These are phyloP conservation scores for Mastomys natalensis DNA, from an alignment of 2,113 vertebrate species.

Conservation along the genomic window DNA sequence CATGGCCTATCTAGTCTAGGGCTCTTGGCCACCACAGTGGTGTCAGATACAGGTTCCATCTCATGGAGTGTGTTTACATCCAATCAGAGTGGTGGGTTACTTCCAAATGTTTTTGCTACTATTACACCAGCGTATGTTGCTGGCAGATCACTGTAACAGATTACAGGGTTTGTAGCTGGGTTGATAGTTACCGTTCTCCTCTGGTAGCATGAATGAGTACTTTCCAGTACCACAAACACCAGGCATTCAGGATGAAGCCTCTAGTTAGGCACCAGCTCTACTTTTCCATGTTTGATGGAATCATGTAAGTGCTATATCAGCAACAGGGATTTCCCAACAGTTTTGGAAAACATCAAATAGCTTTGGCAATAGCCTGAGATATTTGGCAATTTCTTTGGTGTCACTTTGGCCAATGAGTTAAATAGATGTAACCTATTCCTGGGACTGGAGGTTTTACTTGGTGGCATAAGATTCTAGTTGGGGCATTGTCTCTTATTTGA, in stretches of 20 bases:
- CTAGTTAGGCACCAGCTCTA: not conserved
- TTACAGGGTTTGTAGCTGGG: not conserved
- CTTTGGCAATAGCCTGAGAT: not conserved
- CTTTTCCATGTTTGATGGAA: not conserved
- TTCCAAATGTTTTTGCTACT: not conserved
- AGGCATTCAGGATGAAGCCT: not conserved
- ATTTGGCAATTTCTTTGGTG: not conserved
- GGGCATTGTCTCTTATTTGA: not conserved
- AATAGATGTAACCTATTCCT: not conserved
- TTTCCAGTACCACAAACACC: not conserved
- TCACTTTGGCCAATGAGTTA: not conserved
- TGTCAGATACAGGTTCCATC: not conserved
- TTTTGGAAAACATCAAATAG: not conserved
- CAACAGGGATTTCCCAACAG: not conserved
- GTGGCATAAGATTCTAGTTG: not conserved
- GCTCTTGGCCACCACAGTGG: not conserved
- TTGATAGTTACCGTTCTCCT: not conserved
- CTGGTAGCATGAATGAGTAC: not conserved
- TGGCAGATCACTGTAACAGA: not conserved
- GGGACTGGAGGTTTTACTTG: not conserved
- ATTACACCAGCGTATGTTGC: not conserved
- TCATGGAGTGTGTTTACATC: not conserved
- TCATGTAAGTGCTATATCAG: not conserved
- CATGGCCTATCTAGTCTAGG: not conserved
- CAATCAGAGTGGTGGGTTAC: not conserved